phyloP scores from a whole-genome alignment of 2,797 vertebrate genomes.

The Gymnothorax javanicus region DNA sequence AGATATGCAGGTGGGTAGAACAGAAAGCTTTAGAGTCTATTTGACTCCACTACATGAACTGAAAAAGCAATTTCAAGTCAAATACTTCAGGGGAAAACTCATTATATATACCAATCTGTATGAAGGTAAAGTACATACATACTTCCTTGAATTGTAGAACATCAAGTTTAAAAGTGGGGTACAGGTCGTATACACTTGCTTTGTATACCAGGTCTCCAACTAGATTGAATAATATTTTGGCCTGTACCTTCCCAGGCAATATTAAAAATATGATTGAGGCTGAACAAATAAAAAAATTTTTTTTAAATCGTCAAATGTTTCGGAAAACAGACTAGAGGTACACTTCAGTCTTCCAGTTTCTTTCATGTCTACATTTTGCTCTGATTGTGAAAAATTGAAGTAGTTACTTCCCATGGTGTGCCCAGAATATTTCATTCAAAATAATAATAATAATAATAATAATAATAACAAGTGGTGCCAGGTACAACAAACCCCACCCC shows the following conservation, averaged over 20 bases:
- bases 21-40: conserved; percentile 26
- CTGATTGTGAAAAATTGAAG: not conserved
- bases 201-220: not conserved
- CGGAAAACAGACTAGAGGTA: not conserved
- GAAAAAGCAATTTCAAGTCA: not conserved
- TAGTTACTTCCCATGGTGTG: conserved; percentile 1
- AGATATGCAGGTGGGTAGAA: conserved; percentile 32
- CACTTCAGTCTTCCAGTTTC: not conserved
- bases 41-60: not conserved
- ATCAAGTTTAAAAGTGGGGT: no score
- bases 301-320: not conserved
- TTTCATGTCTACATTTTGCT: not conserved
- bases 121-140: no score
- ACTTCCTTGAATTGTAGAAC: no score
- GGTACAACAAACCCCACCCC: no score
- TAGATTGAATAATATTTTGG: not conserved
- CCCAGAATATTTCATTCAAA: not conserved
- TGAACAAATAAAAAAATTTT: not conserved
- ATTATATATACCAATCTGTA: not conserved
- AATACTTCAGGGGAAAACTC: not conserved
- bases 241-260: not conserved
- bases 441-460: not conserved
- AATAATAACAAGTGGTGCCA: not conserved
- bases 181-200: no score
- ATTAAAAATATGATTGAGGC: not conserved